phyloP scores from a whole-genome alignment of 1,140 invertebrate genomes.

The Euwallacea fornicatus region DNA sequence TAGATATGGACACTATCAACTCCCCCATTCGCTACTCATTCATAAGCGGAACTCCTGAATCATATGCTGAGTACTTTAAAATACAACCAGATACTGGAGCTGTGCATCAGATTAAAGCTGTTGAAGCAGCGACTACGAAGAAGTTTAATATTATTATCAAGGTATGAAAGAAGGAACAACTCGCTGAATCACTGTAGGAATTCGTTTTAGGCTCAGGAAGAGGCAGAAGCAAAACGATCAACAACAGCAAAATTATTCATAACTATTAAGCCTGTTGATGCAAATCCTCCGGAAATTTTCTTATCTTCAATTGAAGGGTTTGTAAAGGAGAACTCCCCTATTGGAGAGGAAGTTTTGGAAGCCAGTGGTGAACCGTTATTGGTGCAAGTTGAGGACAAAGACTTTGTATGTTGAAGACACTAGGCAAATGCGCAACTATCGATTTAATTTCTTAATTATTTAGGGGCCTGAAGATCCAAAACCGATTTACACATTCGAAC shows the following conservation, averaged over 20 bases:
- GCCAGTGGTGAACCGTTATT: slow-evolving; percentile 65
- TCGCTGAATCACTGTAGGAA: neutral
- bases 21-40: slow-evolving; percentile 80
- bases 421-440: neutral
- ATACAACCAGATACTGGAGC: slow-evolving; percentile 79
- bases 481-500: slow-evolving; percentile 76
- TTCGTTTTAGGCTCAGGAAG: slow-evolving; percentile 73
- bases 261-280: slow-evolving; percentile 80
- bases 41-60: slow-evolving; percentile 72
- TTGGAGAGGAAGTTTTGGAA: slow-evolving; percentile 79
- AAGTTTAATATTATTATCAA: slow-evolving; percentile 68
- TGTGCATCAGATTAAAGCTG: slow-evolving; percentile 76
- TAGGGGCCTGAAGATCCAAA: slow-evolving; percentile 69
- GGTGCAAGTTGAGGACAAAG: slow-evolving; percentile 76
- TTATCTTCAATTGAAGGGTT: slow-evolving; percentile 73
- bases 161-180: slow-evolving; percentile 52
- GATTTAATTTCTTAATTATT: slow-evolving; percentile 30
- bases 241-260: slow-evolving; percentile 81
- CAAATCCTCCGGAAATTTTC: slow-evolving; percentile 77
- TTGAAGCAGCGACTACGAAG: slow-evolving; percentile 74
- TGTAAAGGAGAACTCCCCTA: slow-evolving; percentile 82
- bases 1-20: slow-evolving; percentile 85
- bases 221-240: slow-evolving; percentile 72
- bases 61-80: slow-evolving; percentile 79
- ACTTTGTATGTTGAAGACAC: slow-evolving; percentile 66